Evolutionary conservation across 2,113 vertebrate genomes (phyloP).

Genomic region (Rynchops niger): DNA sequence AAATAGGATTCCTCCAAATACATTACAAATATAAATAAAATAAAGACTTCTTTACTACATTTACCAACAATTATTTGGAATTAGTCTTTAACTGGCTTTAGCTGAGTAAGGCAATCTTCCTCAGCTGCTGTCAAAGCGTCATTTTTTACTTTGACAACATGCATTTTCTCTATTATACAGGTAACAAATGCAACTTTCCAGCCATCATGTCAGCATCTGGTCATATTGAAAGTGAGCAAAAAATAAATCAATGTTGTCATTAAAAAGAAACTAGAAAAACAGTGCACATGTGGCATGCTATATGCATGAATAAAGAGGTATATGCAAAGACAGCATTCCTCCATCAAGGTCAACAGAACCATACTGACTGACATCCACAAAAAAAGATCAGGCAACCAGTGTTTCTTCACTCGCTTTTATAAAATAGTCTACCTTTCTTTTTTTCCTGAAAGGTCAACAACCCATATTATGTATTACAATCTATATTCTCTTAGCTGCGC

Average conservation of each 20-base stretch:
- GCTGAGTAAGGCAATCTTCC: background rate
- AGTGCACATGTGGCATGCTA: background rate
- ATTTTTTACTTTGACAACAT: background rate
- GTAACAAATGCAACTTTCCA: background rate
- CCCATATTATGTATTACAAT: background rate
- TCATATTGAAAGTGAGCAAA: background rate
- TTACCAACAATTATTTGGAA: background rate
- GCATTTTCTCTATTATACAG: background rate
- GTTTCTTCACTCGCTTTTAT: background rate
- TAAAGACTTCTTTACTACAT: background rate
- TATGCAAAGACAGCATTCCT: background rate
- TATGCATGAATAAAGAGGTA: background rate
- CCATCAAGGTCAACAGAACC: background rate
- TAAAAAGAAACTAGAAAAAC: background rate
- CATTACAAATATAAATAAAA: background rate
- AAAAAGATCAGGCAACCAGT: background rate
- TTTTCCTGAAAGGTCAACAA: background rate
- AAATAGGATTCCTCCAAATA: background rate
- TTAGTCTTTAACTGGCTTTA: background rate
- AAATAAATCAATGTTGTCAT: background rate
- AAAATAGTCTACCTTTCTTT: background rate
- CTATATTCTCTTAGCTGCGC: background rate
- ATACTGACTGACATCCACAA: background rate
- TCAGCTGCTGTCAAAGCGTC: background rate
- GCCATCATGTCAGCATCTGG: background rate